These are phyloP conservation scores for Pygocentrus nattereri DNA, from an alignment of 2,797 vertebrate genomes.

Conservation along the genomic window DNA sequence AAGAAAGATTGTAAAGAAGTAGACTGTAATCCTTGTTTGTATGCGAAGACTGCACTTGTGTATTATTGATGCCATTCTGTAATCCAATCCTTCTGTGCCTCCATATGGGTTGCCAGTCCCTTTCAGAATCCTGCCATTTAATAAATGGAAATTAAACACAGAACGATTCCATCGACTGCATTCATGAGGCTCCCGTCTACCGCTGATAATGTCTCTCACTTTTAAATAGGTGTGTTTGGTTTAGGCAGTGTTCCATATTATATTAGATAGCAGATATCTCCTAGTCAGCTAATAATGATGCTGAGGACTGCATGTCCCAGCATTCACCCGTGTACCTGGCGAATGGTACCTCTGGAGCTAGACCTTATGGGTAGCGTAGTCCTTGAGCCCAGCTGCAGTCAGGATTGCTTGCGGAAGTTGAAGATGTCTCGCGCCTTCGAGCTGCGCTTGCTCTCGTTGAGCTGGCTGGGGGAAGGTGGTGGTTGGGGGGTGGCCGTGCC, in stretches of 20 bases:
- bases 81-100: conserved; percentile 59
- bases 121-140: conserved; percentile 5
- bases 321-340: conserved; percentile 20
- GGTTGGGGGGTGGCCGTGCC: conserved; percentile 83
- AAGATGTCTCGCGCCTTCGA: conserved; percentile 89
- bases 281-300: conserved; percentile 46
- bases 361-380: conserved; percentile 19
- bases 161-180: neutral
- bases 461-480: conserved; percentile 73
- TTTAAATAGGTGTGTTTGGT: conserved; percentile 50
- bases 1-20: conserved; percentile 14
- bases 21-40: conserved; percentile 29
- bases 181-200: neutral
- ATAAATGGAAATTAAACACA: conserved; percentile 28
- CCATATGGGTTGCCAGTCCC: conserved; percentile 31
- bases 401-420: conserved; percentile 88
- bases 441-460: conserved; percentile 80
- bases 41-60: conserved; percentile 24
- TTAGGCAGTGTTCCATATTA: conserved; percentile 73
- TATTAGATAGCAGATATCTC: conserved; percentile 55
- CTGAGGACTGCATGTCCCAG: conserved; percentile 27
- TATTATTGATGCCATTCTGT: conserved; percentile 34
- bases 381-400: conserved; percentile 55
- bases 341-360: conserved; percentile 20
- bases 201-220: neutral